Conservation (phyloP, 2,113 vertebrate genomes). For the Thymallus thymallus region DNA sequence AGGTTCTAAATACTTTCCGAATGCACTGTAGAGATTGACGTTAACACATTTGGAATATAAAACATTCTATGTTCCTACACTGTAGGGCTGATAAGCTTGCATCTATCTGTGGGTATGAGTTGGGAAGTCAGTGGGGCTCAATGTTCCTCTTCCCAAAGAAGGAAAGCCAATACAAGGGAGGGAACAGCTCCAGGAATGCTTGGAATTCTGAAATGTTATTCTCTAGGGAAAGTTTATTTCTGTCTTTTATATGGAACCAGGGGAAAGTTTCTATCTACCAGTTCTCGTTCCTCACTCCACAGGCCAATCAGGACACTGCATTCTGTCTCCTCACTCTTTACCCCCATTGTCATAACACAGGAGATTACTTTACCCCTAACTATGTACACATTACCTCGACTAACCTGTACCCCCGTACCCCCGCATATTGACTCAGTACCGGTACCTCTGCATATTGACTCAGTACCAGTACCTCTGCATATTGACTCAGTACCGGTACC, state of each 20-base stretch:
- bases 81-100: too few species aligned
- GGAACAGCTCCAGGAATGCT: conserved; percentile 61
- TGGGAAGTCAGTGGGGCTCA: conserved; percentile 38
- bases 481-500: too few species aligned
- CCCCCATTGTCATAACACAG: neutral
- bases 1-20: too few species aligned
- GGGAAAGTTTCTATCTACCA: conserved; percentile 13
- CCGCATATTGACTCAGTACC: too few species aligned
- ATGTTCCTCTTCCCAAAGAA: conserved; percentile 35
- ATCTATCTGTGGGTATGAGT: neutral
- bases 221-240: conserved; percentile 61
- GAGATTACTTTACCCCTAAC: too few species aligned
- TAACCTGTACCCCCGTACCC: too few species aligned
- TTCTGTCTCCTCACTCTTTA: neutral
- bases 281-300: neutral
- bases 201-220: conserved; percentile 69
- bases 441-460: too few species aligned
- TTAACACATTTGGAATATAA: too few species aligned
- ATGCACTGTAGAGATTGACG: too few species aligned
- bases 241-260: conserved; percentile 40
- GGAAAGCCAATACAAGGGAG: conserved; percentile 50
- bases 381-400: too few species aligned
- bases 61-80: too few species aligned
- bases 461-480: too few species aligned
- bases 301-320: neutral